Percentiles rank a stretch among this genome's conserved stretches.
Evolutionary conservation across 2,797 vertebrate species (phyloP).

Genomic region (Dromococcyx pavoninus): DNA sequence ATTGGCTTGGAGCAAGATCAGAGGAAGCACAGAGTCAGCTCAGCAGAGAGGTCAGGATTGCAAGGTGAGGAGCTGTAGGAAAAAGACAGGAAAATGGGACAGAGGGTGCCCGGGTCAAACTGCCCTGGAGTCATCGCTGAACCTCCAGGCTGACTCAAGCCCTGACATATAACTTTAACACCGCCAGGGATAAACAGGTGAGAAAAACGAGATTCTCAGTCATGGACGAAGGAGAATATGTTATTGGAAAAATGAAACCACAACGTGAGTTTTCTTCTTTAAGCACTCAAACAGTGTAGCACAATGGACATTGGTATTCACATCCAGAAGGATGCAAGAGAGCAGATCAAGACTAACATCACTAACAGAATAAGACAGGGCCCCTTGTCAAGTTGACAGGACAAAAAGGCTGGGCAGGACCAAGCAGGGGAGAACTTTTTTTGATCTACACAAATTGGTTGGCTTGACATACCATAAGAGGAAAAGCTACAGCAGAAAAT

Average conservation of each 20-base stretch:
- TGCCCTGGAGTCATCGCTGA: background rate
- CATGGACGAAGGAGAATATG: background rate
- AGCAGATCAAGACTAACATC: background rate
- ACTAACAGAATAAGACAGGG: background rate
- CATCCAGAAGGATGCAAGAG: background rate
- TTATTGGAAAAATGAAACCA: background rate
- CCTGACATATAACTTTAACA: rapidly evolving
- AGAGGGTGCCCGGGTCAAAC: background rate
- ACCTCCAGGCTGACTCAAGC: background rate
- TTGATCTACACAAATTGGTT: background rate
- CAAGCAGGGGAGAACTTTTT: background rate
- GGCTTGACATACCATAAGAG: background rate
- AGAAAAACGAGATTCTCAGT: background rate
- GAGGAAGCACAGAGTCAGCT: background rate
- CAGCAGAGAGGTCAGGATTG: background rate
- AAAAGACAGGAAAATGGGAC: background rate
- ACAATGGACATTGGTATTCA: background rate
- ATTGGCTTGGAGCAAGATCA: background rate
- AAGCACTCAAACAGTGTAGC: background rate
- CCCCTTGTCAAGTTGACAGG: rapidly evolving
- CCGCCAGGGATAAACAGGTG: background rate
- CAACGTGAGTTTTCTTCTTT: background rate
- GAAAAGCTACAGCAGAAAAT: background rate
- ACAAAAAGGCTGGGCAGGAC: background rate
- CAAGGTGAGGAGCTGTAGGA: background rate